Conservation (phyloP, 2,797 vertebrate species). For the Acanthornis magna region DNA sequence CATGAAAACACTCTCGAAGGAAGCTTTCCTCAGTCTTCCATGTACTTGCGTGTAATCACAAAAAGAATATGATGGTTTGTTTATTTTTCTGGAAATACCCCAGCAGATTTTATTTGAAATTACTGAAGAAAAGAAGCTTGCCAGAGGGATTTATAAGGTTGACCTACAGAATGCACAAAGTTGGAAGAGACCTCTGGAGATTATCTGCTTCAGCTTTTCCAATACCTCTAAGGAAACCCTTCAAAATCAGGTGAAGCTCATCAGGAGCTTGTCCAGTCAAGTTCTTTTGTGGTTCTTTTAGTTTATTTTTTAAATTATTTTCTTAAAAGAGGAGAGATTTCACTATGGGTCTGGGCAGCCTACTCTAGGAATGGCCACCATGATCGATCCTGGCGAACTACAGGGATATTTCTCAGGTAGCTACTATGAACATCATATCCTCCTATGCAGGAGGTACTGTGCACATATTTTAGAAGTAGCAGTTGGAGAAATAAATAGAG, state of each 20-base stretch:
- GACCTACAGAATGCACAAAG: not conserved
- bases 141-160: not conserved
- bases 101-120: not conserved
- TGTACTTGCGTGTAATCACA: not conserved
- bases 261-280: not conserved
- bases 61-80: not conserved
- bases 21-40: not conserved
- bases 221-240: not conserved
- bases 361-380: not conserved
- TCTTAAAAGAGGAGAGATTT: not conserved
- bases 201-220: not conserved
- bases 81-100: not conserved
- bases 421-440: not conserved
- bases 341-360: not conserved
- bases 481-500: not conserved
- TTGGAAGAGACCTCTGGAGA: not conserved
- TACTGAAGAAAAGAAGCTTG: not conserved
- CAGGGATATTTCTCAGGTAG: not conserved
- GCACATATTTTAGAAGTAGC: not conserved
- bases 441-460: not conserved
- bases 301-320: accelerated
- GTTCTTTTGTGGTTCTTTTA: not conserved
- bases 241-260: not conserved
- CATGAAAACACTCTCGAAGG: not conserved
- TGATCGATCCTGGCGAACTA: not conserved